Evolutionary conservation across 2,797 vertebrate genomes (phyloP).

Genomic region (Pteropus rufus): DNA sequence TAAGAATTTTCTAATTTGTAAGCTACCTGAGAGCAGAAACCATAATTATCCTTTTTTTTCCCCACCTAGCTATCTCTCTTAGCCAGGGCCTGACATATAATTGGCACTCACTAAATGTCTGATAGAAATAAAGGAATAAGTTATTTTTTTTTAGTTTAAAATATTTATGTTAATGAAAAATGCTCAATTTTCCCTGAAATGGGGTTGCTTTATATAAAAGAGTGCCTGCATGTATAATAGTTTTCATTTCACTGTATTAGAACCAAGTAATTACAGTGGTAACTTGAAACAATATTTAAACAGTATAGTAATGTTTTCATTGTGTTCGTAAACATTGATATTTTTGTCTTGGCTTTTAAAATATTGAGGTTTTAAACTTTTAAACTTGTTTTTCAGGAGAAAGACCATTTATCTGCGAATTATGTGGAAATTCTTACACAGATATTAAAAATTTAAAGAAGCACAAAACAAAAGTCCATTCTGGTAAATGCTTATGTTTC

Average conservation of each 20-base stretch:
- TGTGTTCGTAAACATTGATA: constrained; percentile 36
- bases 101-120: not conserved
- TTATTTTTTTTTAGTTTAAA: constrained; percentile 19
- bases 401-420: constrained; percentile 94
- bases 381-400: constrained; percentile 85
- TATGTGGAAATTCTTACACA: constrained; percentile 96
- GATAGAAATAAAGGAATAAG: constrained; percentile 10
- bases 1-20: constrained; percentile 17
- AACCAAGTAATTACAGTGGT: constrained; percentile 15
- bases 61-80: not conserved
- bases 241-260: constrained; percentile 22
- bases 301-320: not conserved
- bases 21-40: constrained; percentile 9
- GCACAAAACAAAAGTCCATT: constrained; percentile 95
- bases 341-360: constrained; percentile 51
- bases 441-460: constrained; percentile 98
- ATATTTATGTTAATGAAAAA: constrained; percentile 42
- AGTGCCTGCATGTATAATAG: not conserved
- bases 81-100: constrained; percentile 26
- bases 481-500: constrained; percentile 82
- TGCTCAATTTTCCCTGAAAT: not conserved
- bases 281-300: constrained; percentile 54
- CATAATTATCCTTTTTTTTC: not conserved
- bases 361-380: constrained; percentile 57
- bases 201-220: not conserved